Evolutionary conservation across 2,888 invertebrate species (phyloP), one percentile per base, ranked within the genome.

Genomic region (Herminia tarsipennalis): DNA sequence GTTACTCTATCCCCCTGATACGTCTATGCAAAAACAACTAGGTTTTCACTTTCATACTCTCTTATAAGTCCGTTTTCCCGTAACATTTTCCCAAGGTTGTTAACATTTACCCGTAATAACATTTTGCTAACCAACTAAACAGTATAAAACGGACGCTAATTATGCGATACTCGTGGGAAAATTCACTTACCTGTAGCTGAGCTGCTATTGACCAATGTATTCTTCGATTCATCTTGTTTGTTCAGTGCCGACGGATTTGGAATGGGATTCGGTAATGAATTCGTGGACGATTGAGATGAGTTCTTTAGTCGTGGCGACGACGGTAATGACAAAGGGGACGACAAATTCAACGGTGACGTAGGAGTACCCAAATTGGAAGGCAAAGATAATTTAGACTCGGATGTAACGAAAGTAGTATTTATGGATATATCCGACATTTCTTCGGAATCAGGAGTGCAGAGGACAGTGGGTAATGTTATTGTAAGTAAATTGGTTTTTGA

Each of bases 101-200:
- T n/a, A n/a, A n/a, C n/a, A n/a, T n/a, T n/a, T n/a, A n/a, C n/a
- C n/a, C n/a, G n/a, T 3, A 14, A 12, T 5, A 13, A 9, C n/a
- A 33, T 13, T 20, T 33, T n/a, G 30, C 8, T 32, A 18, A 32
- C 10, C 3, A 18, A 22, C 22, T n/a, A 3, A 30, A 25, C 0
- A 18, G 12, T 6, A 17, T 3, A n/a, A 14, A 9, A 10, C 5
- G 14, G 2, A 3, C 33, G 29, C 32, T 34, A 51, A 45, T 45
- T 51, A 32, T 38, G 21, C 16, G 40, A 13, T 21, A 44, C 37
- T 42, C 36, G 37, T 50, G 39, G 50, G 39, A 33, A 40, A 8
- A 45, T 41, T 21, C 28, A 81, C 89, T 83, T 65, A 90, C 90
- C 90, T 12, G 90, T 91, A 40, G 90, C 87, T 0, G 90, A 91